Conservation (phyloP, 2,113 vertebrate species). For the Tachysurus vachellii region DNA sequence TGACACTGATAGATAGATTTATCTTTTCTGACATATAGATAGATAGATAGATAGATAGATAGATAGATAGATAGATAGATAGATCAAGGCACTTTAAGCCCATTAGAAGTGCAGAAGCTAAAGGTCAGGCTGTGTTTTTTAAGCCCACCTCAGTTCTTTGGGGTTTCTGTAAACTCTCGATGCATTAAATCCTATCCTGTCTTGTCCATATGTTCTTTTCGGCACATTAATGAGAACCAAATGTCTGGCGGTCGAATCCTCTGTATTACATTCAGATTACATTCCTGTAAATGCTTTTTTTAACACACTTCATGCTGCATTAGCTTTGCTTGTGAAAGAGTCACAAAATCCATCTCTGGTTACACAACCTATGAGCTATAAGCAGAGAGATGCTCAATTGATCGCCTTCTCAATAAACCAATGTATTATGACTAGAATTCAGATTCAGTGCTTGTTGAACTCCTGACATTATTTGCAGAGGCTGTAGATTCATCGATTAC, state of each 20-base stretch:
- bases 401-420: conserved; percentile 22
- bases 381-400: conserved; percentile 23
- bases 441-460: background rate
- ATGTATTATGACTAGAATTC: background rate
- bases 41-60: background rate
- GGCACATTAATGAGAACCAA: conserved; percentile 46
- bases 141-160: conserved; percentile 11
- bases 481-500: background rate
- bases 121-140: conserved; percentile 33
- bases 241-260: conserved; percentile 49
- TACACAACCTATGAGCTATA: conserved; percentile 29
- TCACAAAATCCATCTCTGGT: conserved; percentile 37
- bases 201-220: conserved; percentile 29
- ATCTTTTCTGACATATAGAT: background rate
- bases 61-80: background rate
- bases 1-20: background rate
- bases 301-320: conserved; percentile 49
- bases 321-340: conserved; percentile 44
- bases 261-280: conserved; percentile 49
- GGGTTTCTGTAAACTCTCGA: conserved; percentile 28
- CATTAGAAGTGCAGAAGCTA: conserved; percentile 23
- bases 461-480: background rate
- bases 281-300: conserved; percentile 53
- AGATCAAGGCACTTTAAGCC: conserved; percentile 1
- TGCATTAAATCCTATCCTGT: conserved; percentile 35